Conservation (phyloP, 2,797 vertebrate species). For the Dermochelys coriacea region DNA sequence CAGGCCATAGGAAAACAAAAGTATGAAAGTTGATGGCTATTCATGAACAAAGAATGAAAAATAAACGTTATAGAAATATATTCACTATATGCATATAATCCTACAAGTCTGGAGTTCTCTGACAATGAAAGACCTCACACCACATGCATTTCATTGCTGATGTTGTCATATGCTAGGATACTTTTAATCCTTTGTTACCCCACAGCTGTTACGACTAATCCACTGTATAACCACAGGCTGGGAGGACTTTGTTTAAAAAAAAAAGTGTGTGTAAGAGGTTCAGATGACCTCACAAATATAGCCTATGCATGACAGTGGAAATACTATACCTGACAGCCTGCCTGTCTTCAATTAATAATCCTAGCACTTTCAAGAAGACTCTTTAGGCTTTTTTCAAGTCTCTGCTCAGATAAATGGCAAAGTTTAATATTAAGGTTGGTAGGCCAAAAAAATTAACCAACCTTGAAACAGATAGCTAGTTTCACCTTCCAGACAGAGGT, state of each 20-base stretch:
- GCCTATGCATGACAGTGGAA: neutral
- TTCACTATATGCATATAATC: conserved; percentile 50
- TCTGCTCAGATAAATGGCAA: neutral
- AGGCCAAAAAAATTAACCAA: neutral
- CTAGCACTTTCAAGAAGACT: neutral
- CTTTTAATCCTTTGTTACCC: conserved; percentile 53
- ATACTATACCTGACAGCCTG: conserved; percentile 2
- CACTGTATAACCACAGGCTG: conserved; percentile 29
- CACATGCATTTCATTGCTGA: conserved; percentile 59
- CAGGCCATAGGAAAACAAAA: neutral
- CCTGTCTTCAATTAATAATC: neutral
- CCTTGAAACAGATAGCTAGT: neutral
- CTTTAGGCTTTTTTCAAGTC: neutral
- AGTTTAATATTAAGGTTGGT: neutral
- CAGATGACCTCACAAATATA: conserved; percentile 9
- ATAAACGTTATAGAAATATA: conserved; percentile 44
- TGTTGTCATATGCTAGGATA: conserved; percentile 51
- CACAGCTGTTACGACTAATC: conserved; percentile 72
- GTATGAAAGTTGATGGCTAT: neutral
- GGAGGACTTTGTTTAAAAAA: conserved; percentile 38
- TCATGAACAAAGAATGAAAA: conserved; percentile 1
- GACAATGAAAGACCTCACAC: conserved; percentile 56
- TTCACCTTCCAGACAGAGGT: neutral
- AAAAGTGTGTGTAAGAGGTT: neutral
- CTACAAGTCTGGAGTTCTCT: conserved; percentile 14